Evolutionary conservation across 1,140 invertebrate species (phyloP), one percentile per base, ranked within the genome.

Genomic region (Bombus sibiricus): DNA sequence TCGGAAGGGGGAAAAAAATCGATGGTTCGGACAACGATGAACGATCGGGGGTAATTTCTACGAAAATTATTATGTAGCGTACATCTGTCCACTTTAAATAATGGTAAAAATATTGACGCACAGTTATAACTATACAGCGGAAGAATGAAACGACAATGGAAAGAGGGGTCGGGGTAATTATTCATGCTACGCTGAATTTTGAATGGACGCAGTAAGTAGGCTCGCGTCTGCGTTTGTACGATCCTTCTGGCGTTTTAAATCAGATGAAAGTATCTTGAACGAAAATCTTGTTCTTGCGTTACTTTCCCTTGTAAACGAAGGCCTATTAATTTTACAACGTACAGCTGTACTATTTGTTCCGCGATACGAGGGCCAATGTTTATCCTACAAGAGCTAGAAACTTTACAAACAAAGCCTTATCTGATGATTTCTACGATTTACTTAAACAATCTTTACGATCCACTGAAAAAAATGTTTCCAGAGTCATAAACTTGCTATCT

Each of bases 351-450:
- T 75, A 68, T 76, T 66, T 83, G 41, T 39, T 66, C 41, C 37
- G 10, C n/a, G 73, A 76, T 82, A 82, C 43, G 57, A 75, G 47
- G n/a, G n/a, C 13, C 18, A 81, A 18, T 15, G 59, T 75, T 75
- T 15, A 41, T 32, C 53, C 53, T 62, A 43, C n/a, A 9, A 37
- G 13, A 37, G 10, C 22, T 39, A 10, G 34, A 41, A 25, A 74
- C 62, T 13, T 12, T 25, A 28, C 32, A 1, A 72, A n/a, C 3
- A 72, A 73, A 22, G 41, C n/a, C 41, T 82, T 82, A 82, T 82
- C 72, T 37, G 18, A 5, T 4, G 15, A 22, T 34, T 82, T 3
- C 41, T 22, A 32, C 28, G 15, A 43, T 66, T 75, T 74, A 9
- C n/a, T 53, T 10, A 39, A n/a, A 74, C 53, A 34, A 62, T 41